A percentile compares a stretch with the other conserved stretches of the same genome.
Conservation (phyloP, 1,140 invertebrate species). For the Drosophila punjabiensis region DNA sequence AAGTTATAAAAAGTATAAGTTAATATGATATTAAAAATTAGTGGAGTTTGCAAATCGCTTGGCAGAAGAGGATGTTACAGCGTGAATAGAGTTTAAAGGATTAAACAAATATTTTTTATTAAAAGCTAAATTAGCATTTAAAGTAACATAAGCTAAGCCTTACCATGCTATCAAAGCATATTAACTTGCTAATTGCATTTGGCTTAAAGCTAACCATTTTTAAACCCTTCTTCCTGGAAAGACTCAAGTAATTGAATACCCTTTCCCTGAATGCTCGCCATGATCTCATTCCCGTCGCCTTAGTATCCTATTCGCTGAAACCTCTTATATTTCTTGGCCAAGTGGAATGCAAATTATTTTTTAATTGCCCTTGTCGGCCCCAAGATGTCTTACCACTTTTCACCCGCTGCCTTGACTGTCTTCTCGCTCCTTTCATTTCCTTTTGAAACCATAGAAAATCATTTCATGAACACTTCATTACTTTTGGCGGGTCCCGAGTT, state of each 20-base stretch:
- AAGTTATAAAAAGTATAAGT: too few relatives aligned
- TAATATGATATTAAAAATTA: too few relatives aligned
- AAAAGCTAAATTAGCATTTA: background rate
- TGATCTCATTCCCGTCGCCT: conserved; percentile 9
- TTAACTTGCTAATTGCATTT: background rate
- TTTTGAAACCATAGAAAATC: conserved; percentile 33
- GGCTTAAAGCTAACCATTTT: background rate
- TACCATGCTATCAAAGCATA: too few relatives aligned
- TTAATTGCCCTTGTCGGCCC: conserved; percentile 47
- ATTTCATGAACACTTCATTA: conserved; percentile 41
- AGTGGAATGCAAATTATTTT: conserved; percentile 49
- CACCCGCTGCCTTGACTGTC: background rate
- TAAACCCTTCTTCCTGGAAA: background rate
- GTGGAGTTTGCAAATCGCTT: too few relatives aligned
- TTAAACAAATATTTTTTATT: too few relatives aligned
- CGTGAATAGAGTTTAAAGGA: too few relatives aligned
- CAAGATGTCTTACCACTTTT: conserved; percentile 26
- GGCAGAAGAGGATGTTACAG: too few relatives aligned
- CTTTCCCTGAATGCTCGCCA: background rate
- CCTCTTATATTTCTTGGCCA: conserved; percentile 6
- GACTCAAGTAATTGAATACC: background rate
- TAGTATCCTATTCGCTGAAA: background rate
- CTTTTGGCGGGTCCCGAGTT: conserved; percentile 7
- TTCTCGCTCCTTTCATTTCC: background rate
- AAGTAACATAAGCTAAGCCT: background rate